Base-by-base conservation (phyloP, 2,888 invertebrate genomes). In the Epiperipatus broadwayi region DNA sequence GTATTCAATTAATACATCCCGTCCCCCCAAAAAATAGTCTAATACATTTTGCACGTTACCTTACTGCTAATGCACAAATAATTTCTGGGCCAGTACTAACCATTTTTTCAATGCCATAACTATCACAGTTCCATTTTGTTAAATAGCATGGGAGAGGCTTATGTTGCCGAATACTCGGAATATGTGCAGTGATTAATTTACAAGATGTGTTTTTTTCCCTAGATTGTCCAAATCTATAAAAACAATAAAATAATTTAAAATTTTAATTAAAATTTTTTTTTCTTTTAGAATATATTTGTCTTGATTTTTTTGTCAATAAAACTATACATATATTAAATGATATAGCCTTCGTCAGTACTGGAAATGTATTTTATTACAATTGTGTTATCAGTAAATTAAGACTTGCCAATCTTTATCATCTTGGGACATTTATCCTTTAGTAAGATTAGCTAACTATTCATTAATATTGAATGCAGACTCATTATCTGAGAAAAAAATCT, bases 51-150 rank as follows among this genome's bases (percentile, higher is more conserved):
- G n/a, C n/a, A n/a, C n/a, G 51, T 50, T 38, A 59, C 60, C 61
- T 61, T 19, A 83, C 81, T 1, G 85, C 78, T 45, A 87, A 64
- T 12, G 84, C 80, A 3, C 83, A 76, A 21, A 84, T 61, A 41
- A 77, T 73, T 61, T 85, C 84, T 2, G 48, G 47, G 40, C 71
- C 68, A 41, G 76, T 70, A 20, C 68, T 59, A 32, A 70, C 50
- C 18, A 55, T 50, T 48, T 69, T 68, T 16, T 63, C 60, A 7
- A 78, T 59, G 19, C 55, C 52, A 18, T 72, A 78, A 39, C 61
- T 66, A n/a, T 63, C 58, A 8, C 72, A 68, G 43, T 72, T 67
- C 87, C 87, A 89, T 52, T 73, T 66, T 53, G 83, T 80, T 16
- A 89, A 56, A 50, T 72, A 76, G 34, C 78, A 78, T 25, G 53